Evolutionary conservation across 2,113 vertebrate species (phyloP), one percentile per base, ranked within the genome.

Genomic region (Sapayoa aenigma): DNA sequence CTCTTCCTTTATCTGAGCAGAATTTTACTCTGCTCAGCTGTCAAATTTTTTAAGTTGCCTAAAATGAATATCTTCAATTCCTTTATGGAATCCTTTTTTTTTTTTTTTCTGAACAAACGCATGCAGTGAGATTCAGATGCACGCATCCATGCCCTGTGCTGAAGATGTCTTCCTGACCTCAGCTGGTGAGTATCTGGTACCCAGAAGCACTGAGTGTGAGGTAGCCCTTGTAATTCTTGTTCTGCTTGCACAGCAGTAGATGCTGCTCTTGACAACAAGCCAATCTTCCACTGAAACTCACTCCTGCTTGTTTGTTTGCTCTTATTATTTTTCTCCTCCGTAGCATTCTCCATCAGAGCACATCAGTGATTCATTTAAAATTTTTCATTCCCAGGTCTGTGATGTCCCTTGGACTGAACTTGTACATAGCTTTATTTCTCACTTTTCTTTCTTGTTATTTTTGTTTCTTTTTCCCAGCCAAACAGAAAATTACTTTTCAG

Each of bases 401-500:
- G 72, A 76, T 41, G 28, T 76, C 58, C 78, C 55, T 63, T 56
- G 67, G 49, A 28, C 53, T 86, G 22, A 90, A 73, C 17, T 60
- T 67, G 10, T 49, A 44, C 16, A 7, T 17, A 25, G 27, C 28
- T 89, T 84, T 78, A 30, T 83, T 82, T 58, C 31, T 76, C 41
- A n/a, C 14, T 41, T 82, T 74, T 27, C 12, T 75, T 24, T 12
- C 6, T 25, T 74, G 20, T 31, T 15, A 2, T 28, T 30, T 13
- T 20, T n/a, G 9, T 24, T 11, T 2, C 11, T 35, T 56, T 47
- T 18, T 12, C 13, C 31, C 42, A 84, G 10, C 11, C 59, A 78
- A 88, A 93, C 33, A 95, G 35, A 78, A 95, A 90, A 90, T 89
- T 90, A 27, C 21, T 81, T 86, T 94, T 94, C 72, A 81, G 72